phyloP scores from a whole-genome alignment of 2,888 invertebrate genomes.

The Drosophila siamana region DNA sequence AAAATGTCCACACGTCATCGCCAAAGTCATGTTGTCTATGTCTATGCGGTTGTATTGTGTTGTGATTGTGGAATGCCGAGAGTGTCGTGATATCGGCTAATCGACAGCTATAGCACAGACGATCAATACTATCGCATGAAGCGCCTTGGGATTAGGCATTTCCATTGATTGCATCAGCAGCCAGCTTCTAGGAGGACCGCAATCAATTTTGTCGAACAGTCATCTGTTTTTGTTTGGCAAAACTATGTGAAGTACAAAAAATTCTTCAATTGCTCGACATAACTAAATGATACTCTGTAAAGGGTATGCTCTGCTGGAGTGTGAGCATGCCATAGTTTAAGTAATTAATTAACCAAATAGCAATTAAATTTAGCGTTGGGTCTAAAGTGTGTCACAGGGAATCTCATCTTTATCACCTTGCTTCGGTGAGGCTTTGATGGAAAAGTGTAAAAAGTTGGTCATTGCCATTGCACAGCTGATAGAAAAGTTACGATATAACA shows the following conservation, averaged over 20 bases:
- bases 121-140: constrained; percentile 22
- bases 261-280: constrained; percentile 8
- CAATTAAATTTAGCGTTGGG: too few relatives aligned
- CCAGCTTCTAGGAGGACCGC: constrained; percentile 4
- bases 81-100: constrained; percentile 13
- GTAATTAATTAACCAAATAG: too few relatives aligned
- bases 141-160: constrained; percentile 20
- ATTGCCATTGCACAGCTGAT: constrained; percentile 19
- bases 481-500: constrained; percentile 1
- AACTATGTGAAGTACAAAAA: constrained; percentile 9
- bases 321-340: background rate
- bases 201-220: constrained; percentile 21
- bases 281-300: background rate
- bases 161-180: constrained; percentile 43
- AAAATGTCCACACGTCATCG: constrained; percentile 15
- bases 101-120: constrained; percentile 16
- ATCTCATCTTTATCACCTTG: background rate
- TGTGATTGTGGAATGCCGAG: constrained; percentile 16
- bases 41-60: background rate
- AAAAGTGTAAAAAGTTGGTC: constrained; percentile 12
- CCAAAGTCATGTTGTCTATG: background rate
- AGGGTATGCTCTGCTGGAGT: background rate
- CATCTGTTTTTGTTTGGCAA: constrained; percentile 29
- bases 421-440: background rate
- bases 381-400: too few relatives aligned